Evolutionary conservation across 2,797 vertebrate species (phyloP), one percentile per base, ranked within the genome.

Genomic region (Myotis vivesi): DNA sequence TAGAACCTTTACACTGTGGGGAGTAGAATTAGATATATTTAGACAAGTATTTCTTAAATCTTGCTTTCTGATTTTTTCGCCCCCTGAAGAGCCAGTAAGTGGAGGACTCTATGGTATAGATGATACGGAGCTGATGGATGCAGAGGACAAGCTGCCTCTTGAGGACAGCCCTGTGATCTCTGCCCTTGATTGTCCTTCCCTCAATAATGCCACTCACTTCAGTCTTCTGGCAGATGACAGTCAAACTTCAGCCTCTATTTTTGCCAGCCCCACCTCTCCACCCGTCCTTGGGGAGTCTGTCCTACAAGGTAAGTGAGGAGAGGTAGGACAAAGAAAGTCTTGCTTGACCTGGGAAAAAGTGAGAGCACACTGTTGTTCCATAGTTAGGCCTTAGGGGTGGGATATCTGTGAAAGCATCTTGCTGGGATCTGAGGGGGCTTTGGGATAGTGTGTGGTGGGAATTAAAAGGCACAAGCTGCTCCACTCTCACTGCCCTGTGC

Each of bases 41-140:
- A 80, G 36, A 84, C 9, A n/a, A 75, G 11, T 96, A 62, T 87
- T 95, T 82, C 20, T 79, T 93, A 62, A 92, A 41, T 91, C 8
- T 92, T 91, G 20, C 23, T 94, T 89, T 55, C 36, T 82, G 23
- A 28, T 77, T 95, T 96, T 95, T 92, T 81, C 17, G 6, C 73
- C 55, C 7, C 53, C 44, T 80, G 72, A 59, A 98, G 98, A 98
- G 86, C 98, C 98, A 17, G 97, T 98, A 88, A 98, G 97, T n/a
- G 98, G 98, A 81, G 98, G 98, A 66, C 95, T 97, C 82, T 98
- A 97, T 89, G 97, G 98, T n/a, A 98, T 98, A 57, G 98, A 99
- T 84, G 97, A 98, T 81, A 97, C 99, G 6, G 99, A 98, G 97
- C 91, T 98, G 90, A 98, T 98, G 94, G 94, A 89, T 44, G 8